Base-by-base conservation (phyloP, 2,888 invertebrate species). In the Drosophila parthenogenetica region DNA sequence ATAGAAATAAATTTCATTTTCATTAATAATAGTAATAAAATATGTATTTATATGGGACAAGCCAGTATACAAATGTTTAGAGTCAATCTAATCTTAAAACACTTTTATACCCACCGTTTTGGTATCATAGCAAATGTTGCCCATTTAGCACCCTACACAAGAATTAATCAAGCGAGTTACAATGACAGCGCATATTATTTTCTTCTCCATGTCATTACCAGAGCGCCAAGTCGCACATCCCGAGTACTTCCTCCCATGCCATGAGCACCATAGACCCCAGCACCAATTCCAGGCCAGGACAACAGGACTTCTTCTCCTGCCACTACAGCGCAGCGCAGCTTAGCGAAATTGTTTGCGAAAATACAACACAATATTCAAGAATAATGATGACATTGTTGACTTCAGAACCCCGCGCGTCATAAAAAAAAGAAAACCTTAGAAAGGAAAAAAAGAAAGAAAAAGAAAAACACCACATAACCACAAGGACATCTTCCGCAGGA, bases 351-450 rank as follows among this genome's bases (percentile, higher is more conserved):
- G 83, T 87, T 90, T 85, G 85, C 83, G 79, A 88, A 90, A 83
- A 86, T 77, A 86, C 76, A 90, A 89, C 83, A 86, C 86, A 89
- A 90, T 90, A 90, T 89, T 88, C 84, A 89, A 81, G 89, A 90
- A 90, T 89, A 89, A 89, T 89, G 89, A 89, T 90, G 89, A 89
- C 90, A 90, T 89, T 88, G 89, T 90, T 89, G 76, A 88, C 79
- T 79, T 81, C 84, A 74, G 74, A 81, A 63, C 73, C 73, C 77
- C 73, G 75, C 73, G 73, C 69, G 53, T 72, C 80, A 80, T 80
- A 85, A 64, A 83, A 76, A 81, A 73, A 66, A 74, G 43, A 59
- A 50, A 19, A 55, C 5, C 35, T 35, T 35, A 35, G 35, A 35
- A 13, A 35, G 35, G 13, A 19, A 42, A 55, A 51, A 40, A 17